Base-by-base conservation (phyloP, 2,888 invertebrate genomes). In the Synanthedon andrenaeformis region DNA sequence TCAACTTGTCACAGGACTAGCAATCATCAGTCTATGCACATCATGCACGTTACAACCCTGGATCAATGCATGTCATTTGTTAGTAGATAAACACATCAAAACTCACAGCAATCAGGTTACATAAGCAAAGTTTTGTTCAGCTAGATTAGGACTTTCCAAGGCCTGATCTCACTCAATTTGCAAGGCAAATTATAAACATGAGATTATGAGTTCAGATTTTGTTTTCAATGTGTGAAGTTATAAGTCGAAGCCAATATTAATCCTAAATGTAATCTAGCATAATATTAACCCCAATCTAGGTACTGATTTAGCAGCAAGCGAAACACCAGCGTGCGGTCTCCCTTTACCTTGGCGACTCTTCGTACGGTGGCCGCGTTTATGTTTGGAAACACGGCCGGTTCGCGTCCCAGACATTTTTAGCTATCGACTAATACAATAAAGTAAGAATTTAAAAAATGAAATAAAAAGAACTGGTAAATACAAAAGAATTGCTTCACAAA, bases 41-140 rank as follows among this genome's bases (percentile, higher is more conserved):
- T 77, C 86, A 87, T 87, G 86, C 86, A 83, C 82, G 79, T 81
- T 79, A 84, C 67, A 68, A 71, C 77, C 86, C 86, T 87, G 86
- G 62, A 80, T 81, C 69, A 83, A 82, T 75, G 75, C 74, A 83
- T 81, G 72, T 73, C 61, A 62, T 67, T 64, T 76, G 83, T 86
- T 86, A 86, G 84, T 84, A 76, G 54, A 63, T 68, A 60, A 69
- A 63, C 59, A 59, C 62, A 65, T 62, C 48, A 52, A 54, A 49
- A 45, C n/a, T 45, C n/a, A 52, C 19, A 54, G 52, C 14, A 42
- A 28, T 51, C 53, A 51, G 50, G 52, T 17, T 42, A 50, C n/a
- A 10, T 35, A 35, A 10, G 35, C 35, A 35, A 35, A 35, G 35
- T 35, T 35, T 8, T 35, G 35, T 35, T 35, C 35, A 35, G 35